Evolutionary conservation across 1,140 invertebrate genomes (phyloP).

Genomic region (Ooceraea biroi): DNA sequence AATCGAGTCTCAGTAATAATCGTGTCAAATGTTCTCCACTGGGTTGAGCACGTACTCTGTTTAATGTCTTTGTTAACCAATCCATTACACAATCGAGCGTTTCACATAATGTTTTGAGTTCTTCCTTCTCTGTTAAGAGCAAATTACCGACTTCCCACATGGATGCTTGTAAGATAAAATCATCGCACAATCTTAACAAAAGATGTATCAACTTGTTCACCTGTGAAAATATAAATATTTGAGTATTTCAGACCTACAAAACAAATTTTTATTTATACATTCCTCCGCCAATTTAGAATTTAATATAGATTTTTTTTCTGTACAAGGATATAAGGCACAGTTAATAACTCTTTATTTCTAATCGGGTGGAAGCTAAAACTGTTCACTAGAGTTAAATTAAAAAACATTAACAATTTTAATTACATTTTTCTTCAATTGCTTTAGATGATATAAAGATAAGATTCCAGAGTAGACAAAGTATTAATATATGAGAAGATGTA

Average conservation of each 20-base stretch:
- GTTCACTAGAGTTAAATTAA: no score
- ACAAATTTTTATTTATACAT: neutral
- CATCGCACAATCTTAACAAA: conserved; percentile 83
- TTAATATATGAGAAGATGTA: conserved; percentile 9
- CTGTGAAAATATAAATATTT: conserved; percentile 68
- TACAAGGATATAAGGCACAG: no score
- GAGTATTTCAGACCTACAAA: neutral
- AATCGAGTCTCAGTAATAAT: conserved; percentile 91
- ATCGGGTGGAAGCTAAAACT: no score
- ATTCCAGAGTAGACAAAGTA: conserved; percentile 28
- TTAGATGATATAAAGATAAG: no score
- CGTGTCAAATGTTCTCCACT: conserved; percentile 90
- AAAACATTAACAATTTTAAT: no score
- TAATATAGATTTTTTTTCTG: neutral
- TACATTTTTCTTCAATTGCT: no score
- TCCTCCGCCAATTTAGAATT: neutral
- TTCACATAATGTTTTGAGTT: conserved; percentile 82
- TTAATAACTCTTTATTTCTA: no score
- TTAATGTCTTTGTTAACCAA: conserved; percentile 86
- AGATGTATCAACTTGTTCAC: conserved; percentile 83
- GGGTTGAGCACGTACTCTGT: conserved; percentile 88
- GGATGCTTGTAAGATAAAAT: conserved; percentile 84
- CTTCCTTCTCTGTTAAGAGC: conserved; percentile 81
- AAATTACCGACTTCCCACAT: conserved; percentile 84
- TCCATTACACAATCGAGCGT: conserved; percentile 83